These are phyloP conservation scores for Agriopis aurantiaria DNA, from an alignment of 2,888 invertebrate genomes.

Conservation along the genomic window DNA sequence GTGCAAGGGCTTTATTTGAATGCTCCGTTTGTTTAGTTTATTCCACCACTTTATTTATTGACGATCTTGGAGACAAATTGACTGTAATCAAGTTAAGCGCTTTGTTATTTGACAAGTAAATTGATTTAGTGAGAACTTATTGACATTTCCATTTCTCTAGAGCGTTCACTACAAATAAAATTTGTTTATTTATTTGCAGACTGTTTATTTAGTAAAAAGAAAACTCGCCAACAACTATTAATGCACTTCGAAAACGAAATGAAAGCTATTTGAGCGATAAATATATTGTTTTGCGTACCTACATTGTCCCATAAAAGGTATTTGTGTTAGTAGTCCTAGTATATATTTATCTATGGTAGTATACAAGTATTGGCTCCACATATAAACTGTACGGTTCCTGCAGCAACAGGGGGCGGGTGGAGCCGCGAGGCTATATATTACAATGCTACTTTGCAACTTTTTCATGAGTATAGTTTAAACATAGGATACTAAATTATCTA, in stretches of 20 bases:
- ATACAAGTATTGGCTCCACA: too few relatives aligned
- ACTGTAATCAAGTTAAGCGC: constrained; percentile 13
- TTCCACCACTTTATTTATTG: constrained; percentile 15
- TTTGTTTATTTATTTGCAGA: neutral
- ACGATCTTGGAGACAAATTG: constrained; percentile 12
- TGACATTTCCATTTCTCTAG: constrained; percentile 11
- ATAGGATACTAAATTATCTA: too few relatives aligned
- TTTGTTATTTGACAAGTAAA: constrained; percentile 20
- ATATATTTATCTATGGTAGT: too few relatives aligned
- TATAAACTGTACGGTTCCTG: too few relatives aligned
- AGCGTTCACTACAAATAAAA: neutral
- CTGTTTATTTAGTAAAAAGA: neutral
- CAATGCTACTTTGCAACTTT: too few relatives aligned
- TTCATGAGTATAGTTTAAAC: too few relatives aligned
- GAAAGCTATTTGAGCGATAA: too few relatives aligned
- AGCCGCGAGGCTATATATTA: too few relatives aligned
- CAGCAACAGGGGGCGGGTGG: too few relatives aligned
- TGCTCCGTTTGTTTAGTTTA: constrained; percentile 3
- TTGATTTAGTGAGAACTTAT: constrained; percentile 13
- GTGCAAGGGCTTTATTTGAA: neutral
- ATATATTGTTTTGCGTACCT: too few relatives aligned
- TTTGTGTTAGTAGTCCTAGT: too few relatives aligned
- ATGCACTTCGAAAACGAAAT: neutral
- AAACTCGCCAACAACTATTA: neutral
- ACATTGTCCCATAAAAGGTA: too few relatives aligned